Conservation (phyloP, 2,888 invertebrate genomes). For the Rhopalosiphum nymphaeae region DNA sequence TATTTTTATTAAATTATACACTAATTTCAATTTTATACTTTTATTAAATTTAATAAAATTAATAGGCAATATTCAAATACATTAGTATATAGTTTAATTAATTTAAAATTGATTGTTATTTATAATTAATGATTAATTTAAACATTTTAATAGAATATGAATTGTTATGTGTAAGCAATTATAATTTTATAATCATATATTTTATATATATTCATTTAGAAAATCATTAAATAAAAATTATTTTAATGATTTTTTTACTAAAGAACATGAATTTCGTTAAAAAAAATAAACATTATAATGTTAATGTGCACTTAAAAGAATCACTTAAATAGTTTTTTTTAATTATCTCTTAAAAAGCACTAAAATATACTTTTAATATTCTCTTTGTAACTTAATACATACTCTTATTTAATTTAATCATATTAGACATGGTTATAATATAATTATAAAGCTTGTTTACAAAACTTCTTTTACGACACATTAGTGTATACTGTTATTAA, state of each 20-base stretch:
- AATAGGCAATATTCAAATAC: not conserved
- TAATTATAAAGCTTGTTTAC: not conserved
- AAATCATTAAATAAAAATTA: not conserved
- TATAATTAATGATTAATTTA: not conserved
- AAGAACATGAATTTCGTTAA: not conserved
- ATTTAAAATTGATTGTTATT: not conserved
- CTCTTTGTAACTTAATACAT: not conserved
- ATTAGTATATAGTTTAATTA: not conserved
- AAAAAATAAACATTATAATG: not conserved
- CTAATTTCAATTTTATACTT: not conserved
- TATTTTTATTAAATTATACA: not conserved
- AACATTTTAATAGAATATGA: not conserved
- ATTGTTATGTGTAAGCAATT: not conserved
- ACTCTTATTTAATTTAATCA: not conserved
- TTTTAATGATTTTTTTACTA: not conserved
- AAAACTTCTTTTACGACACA: not conserved
- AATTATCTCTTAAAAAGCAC: not conserved
- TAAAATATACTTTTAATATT: conserved; percentile 13
- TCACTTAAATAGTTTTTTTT: not conserved
- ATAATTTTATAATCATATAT: not conserved
- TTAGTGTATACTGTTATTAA: not conserved
- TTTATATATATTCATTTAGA: not conserved
- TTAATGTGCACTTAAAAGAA: not conserved
- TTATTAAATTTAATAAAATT: not conserved
- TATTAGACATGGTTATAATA: not conserved